These are phyloP conservation scores for Pomatostomus ruficeps DNA, from an alignment of 2,113 vertebrate genomes.

Conservation along the genomic window DNA sequence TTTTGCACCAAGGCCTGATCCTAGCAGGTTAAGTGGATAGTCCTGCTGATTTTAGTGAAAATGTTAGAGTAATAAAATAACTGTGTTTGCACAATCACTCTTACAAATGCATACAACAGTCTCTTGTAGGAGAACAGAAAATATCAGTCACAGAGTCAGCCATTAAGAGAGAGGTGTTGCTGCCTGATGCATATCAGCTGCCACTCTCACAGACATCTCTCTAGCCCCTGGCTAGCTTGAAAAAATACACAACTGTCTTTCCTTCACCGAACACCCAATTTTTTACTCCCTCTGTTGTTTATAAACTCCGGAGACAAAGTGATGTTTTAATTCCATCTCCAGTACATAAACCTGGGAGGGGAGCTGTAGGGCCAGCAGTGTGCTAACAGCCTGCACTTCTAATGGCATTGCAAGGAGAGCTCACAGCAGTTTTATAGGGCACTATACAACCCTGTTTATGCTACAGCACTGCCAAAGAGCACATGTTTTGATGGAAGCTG, in stretches of 20 bases:
- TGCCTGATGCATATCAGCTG: constrained; percentile 72
- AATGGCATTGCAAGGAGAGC: constrained; percentile 29
- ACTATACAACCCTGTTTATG: constrained; percentile 24
- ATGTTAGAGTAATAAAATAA: neutral
- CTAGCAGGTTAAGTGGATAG: neutral
- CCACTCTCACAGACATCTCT: constrained; percentile 63
- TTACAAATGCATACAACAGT: constrained; percentile 42
- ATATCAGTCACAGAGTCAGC: constrained; percentile 17
- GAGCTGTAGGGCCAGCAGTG: constrained; percentile 55
- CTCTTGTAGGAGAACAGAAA: constrained; percentile 53
- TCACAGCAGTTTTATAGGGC: constrained; percentile 21
- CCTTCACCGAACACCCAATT: constrained; percentile 74
- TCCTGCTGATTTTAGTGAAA: neutral
- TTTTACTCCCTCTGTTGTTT: constrained; percentile 74
- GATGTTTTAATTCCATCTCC: constrained; percentile 76
- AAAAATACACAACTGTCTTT: constrained; percentile 80
- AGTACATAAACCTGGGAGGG: constrained; percentile 70
- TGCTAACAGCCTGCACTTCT: constrained; percentile 61
- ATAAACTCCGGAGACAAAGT: constrained; percentile 73
- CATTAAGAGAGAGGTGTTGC: constrained; percentile 31
- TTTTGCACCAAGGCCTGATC: neutral
- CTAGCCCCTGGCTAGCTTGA: constrained; percentile 69
- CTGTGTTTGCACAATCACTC: neutral
- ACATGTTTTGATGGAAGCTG: neutral
- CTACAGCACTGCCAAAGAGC: constrained; percentile 6